phyloP scores from a whole-genome alignment of 1,140 invertebrate genomes.

The Amyelois transitella region DNA sequence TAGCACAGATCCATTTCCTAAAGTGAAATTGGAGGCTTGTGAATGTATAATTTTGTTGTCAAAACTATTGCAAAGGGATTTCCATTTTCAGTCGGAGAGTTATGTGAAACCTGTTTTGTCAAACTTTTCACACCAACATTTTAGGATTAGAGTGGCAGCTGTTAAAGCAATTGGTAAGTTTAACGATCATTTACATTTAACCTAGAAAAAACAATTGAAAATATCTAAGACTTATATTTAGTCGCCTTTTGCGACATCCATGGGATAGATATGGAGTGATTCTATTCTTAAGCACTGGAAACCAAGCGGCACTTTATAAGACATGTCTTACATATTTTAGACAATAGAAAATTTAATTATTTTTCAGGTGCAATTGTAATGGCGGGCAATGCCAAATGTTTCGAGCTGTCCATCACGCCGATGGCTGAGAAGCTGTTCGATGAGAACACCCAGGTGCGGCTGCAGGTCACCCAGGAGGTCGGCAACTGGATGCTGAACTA shows the following conservation, averaged over 20 bases:
- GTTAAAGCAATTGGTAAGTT: conserved; percentile 81
- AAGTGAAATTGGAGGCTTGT: conserved; percentile 86
- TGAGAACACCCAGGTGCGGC: conserved; percentile 79
- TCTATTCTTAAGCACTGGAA: no score
- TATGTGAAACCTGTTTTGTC: conserved; percentile 83
- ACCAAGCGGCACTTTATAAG: no score
- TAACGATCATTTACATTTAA: not conserved
- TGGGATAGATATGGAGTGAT: no score
- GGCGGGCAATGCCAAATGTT: conserved; percentile 62
- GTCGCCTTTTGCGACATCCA: no score
- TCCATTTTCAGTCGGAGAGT: conserved; percentile 83
- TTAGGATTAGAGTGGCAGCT: conserved; percentile 82
- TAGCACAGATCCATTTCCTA: conserved; percentile 84
- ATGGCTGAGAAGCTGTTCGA: conserved; percentile 86
- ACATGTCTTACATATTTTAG: not conserved
- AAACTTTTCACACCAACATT: conserved; percentile 87
- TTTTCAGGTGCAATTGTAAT: conserved; percentile 64
- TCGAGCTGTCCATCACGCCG: conserved; percentile 73
- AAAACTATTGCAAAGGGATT: conserved; percentile 78
- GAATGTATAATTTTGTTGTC: conserved; percentile 80
- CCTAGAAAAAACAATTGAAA: not conserved
- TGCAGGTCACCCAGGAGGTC: conserved; percentile 78
- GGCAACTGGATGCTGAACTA: conserved; percentile 82
- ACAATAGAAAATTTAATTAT: not conserved
- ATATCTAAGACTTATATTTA: no score